Evolutionary conservation across 2,113 vertebrate genomes (phyloP).

Genomic region (Ceyx melanurus): DNA sequence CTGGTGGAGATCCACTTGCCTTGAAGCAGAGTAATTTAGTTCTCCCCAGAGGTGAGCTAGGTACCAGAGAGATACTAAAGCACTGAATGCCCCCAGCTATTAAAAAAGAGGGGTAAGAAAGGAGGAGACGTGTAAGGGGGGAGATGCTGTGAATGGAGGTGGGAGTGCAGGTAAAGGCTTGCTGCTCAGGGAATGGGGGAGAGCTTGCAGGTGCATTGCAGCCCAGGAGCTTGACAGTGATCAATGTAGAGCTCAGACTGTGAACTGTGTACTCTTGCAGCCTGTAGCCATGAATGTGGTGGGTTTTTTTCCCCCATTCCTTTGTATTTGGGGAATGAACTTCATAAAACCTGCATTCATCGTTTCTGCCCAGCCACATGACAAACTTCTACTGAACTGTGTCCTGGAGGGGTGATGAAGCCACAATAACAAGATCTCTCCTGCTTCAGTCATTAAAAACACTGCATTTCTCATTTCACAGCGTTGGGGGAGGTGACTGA

Average conservation of each 20-base stretch:
- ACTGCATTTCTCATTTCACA: constrained; percentile 43
- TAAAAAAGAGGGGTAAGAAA: not conserved
- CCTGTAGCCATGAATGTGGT: constrained; percentile 47
- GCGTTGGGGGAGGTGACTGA: constrained; percentile 4
- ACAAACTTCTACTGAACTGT: constrained; percentile 68
- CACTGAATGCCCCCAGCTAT: not conserved
- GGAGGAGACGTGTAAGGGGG: not conserved
- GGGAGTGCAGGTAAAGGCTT: constrained; percentile 49
- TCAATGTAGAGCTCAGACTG: constrained; percentile 43
- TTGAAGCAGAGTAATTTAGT: not conserved
- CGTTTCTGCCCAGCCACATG: constrained; percentile 55
- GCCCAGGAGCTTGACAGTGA: constrained; percentile 44
- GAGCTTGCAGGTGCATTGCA: constrained; percentile 37
- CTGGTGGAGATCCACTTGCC: not conserved
- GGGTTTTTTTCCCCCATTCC: not conserved
- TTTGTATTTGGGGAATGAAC: constrained; percentile 67
- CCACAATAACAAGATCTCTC: constrained; percentile 60
- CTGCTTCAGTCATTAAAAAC: constrained; percentile 54
- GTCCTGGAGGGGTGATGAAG: constrained; percentile 58
- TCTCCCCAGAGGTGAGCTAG: not conserved
- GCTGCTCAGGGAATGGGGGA: not conserved
- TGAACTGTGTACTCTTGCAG: constrained; percentile 32
- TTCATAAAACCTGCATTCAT: constrained; percentile 67
- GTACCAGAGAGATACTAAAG: not conserved
- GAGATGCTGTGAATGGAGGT: not conserved